Evolutionary conservation across 1,140 invertebrate species (phyloP), one percentile per base, ranked within the genome.

Genomic region (Odontomachus brunneus): DNA sequence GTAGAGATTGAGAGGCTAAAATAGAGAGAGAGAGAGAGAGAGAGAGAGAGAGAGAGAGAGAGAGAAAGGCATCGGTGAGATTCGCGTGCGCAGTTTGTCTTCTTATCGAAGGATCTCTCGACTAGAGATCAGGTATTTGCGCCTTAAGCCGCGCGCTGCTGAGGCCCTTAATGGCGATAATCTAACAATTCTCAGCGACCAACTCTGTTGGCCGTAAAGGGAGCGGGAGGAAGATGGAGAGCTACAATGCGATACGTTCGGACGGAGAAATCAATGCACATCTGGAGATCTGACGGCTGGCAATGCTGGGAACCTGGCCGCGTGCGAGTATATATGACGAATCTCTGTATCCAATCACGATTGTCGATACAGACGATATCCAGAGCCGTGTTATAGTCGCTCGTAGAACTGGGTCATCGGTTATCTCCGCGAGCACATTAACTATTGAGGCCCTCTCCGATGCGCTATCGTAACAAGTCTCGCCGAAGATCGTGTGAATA

Each of bases 341-440:
- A 88, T 88, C 86, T 88, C 72, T 26, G 71, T 82, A 83, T 88
- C 78, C 87, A 85, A 88, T 88, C 86, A 78, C 53, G 72, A 85
- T 72, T 75, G 72, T 65, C 73, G 78, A 87, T 67, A 83, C 84
- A 80, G 60, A 83, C 80, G 66, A 55, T 67, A 59, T 51, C 67
- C 57, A 60, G 67, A 33, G 9, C 49, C 12, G 33, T 82, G 67
- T 80, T 80, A 80, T 59, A 71, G 75, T 71, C 65, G 65, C 65
- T 44, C 75, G 33, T 59, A 67, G 75, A 80, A 67, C 66, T 57
- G 81, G 73, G 86, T 84, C 57, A 80, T 83, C 72, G 55, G 29
- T 80, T 80, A 80, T 80, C 75, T 80, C 65, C 53, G 51, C 33
- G 29, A 60, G 65, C 66, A 71, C 75, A 71, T 80, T 71, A 80